Base-by-base conservation (phyloP, 2,797 vertebrate genomes). In the Pogonophryne albipinna region DNA sequence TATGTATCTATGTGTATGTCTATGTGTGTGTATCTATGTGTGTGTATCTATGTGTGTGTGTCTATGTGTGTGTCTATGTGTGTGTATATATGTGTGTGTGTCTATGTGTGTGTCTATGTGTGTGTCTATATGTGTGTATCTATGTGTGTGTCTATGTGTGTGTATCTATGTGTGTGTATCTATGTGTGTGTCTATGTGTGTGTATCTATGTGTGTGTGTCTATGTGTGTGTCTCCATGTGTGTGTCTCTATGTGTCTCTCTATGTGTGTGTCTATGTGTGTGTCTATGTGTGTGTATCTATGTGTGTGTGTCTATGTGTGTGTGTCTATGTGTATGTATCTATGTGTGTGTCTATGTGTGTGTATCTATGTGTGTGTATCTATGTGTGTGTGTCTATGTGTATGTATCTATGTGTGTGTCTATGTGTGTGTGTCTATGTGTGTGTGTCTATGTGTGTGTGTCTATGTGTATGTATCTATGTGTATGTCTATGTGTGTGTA, bases 191-290 rank as follows among this genome's bases (percentile, higher is more conserved):
- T 34, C 4, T n/a, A n/a, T n/a, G n/a, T n/a, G 23, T 23, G 23
- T 23, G 23, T 23, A 2, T 23, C 2, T 23, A 20, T 78, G 41
- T 72, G 60, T 57, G 74, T 64, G 31, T 34, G 5, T 34, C 4
- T 34, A 7, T 34, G 31, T 34, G 31, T 34, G 31, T 34, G 31
- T 55, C 38, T 79, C 66, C 63, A 50, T 80, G 62, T 79, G 64
- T 66, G 63, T 68, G 64, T 53, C 31, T 27, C 1, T 34, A 6
- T 45, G 50, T 42, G 53, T 53, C 66, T 62, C 45, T 34, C 4
- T 55, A 38, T 79, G 67, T 65, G 52, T 80, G 64, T 79, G 64
- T 66, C 60, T 53, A 20, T 78, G 41, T 72, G 60, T 57, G 74
- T 64, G 31, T 34, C 3, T 34, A 1, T 34, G 1, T 34, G 31